These are phyloP conservation scores for Heliconius charithonia DNA, from an alignment of 2,888 invertebrate genomes.

Conservation along the genomic window DNA sequence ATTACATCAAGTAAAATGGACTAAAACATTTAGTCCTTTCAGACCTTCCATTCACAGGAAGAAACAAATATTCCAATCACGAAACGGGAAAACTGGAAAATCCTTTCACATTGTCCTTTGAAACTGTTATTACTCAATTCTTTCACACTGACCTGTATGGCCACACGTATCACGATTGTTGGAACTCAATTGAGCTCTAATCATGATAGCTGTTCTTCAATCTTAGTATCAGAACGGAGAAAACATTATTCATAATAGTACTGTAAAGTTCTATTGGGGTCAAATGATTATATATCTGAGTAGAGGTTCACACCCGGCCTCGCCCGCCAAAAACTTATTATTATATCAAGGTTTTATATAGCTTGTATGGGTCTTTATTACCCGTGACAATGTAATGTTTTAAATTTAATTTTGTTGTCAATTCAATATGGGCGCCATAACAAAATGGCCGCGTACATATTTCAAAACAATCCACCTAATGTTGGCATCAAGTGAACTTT, in stretches of 20 bases:
- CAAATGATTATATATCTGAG: background rate
- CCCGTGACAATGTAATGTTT: too few relatives aligned
- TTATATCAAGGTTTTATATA: too few relatives aligned
- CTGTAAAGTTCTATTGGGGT: constrained; percentile 2
- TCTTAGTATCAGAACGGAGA: constrained; percentile 32
- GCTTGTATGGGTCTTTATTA: too few relatives aligned
- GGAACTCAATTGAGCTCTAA: constrained; percentile 34
- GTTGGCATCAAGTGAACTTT: too few relatives aligned
- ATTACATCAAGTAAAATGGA: background rate
- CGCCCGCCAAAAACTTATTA: background rate
- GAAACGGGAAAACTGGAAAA: constrained; percentile 6
- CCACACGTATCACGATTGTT: constrained; percentile 34
- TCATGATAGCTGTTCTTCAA: constrained; percentile 36
- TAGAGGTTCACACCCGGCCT: too few relatives aligned
- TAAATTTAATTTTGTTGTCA: too few relatives aligned
- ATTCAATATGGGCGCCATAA: too few relatives aligned
- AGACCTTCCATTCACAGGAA: background rate
- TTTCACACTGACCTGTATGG: constrained; percentile 29
- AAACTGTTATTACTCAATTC: constrained; percentile 28
- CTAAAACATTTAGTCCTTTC: background rate
- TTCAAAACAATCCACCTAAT: too few relatives aligned
- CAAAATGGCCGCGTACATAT: too few relatives aligned
- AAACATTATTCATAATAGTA: constrained; percentile 20
- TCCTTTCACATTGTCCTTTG: constrained; percentile 12
- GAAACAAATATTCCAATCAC: constrained; percentile 17